These are phyloP conservation scores for Tragelaphus eurycerus DNA, from an alignment of 2,797 vertebrate species.

Conservation along the genomic window DNA sequence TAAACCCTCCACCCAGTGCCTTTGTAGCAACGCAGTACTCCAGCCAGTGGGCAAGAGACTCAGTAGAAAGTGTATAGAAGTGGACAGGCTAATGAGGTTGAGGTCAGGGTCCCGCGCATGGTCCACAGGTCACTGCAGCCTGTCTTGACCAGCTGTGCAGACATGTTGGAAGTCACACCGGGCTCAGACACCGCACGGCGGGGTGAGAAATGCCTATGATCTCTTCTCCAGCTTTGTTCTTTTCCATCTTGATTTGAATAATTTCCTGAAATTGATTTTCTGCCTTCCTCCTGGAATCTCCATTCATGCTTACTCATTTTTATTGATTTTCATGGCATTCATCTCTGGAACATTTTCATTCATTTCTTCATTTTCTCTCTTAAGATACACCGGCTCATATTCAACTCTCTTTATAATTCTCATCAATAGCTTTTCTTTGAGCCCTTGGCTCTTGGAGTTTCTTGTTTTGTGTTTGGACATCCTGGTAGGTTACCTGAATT, in stretches of 20 bases:
- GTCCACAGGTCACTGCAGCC: neutral
- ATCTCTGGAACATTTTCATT: neutral
- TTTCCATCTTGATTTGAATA: neutral
- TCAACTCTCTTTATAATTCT: neutral
- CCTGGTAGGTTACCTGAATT: neutral
- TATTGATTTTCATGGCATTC: neutral
- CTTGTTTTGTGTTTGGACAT: neutral
- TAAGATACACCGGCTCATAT: neutral
- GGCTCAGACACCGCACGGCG: fast-evolving
- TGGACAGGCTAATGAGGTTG: slow-evolving; percentile 85
- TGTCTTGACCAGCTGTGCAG: neutral
- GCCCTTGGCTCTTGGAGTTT: neutral
- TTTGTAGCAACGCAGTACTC: slow-evolving; percentile 91
- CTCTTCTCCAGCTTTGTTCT: neutral
- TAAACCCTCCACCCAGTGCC: slow-evolving; percentile 89
- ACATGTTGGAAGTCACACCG: fast-evolving
- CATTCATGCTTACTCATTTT: neutral
- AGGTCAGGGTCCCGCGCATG: neutral
- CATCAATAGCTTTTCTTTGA: neutral
- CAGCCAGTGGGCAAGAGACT: slow-evolving; percentile 90
- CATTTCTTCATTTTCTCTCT: neutral
- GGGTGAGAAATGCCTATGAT: neutral
- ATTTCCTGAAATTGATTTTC: neutral
- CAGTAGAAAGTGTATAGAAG: slow-evolving; percentile 90
- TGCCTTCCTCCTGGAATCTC: neutral